Evolutionary conservation across 1,140 invertebrate genomes (phyloP), one percentile per base, ranked within the genome.

Genomic region (Pachypsylla venusta): DNA sequence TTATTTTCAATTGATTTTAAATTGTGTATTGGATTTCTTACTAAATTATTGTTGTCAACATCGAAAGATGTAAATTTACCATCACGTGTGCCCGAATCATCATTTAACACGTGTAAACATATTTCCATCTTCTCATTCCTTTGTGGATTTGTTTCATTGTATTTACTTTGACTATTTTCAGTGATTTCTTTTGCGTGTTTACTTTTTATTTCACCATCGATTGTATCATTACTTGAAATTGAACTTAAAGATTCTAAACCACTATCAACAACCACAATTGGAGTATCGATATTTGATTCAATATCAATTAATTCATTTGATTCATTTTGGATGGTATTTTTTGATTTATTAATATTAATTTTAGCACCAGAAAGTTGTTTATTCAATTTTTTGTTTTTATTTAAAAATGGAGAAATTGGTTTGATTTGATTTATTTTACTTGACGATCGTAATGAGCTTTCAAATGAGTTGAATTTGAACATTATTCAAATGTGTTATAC

Each of bases 381-480:
- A 16, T 16, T 35, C 30, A 12, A 35, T 35, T 35, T 35, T 35
- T 16, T 12, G 30, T 48, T 48, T 48, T 22, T n/a, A 3, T 48
- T 48, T 4, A 48, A 22, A n/a, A 48, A 48, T 22, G 42, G 42
- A n/a, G 42, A 48, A 22, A n/a, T 48, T 48, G 42, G 42, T 19
- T 48, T 48, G 42, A 48, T n/a, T n/a, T n/a, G 42, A 48, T 3
- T 5, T 4, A 48, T 7, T 3, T n/a, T 48, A 22, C 7, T 19
- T 3, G 42, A 19, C 16, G 42, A 48, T 48, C 42, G 42, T 22
- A 48, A 48, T 22, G 42, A 48, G 22, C 42, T 48, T 48, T 48
- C 42, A 19, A 48, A 48, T n/a, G 42, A 4, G 22, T 48, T 48
- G n/a, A 48, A 48, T 22, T 48, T 48, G 42, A 48, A 48, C 42